Conservation (phyloP, 2,113 vertebrate species). For the Rutilus rutilus region DNA sequence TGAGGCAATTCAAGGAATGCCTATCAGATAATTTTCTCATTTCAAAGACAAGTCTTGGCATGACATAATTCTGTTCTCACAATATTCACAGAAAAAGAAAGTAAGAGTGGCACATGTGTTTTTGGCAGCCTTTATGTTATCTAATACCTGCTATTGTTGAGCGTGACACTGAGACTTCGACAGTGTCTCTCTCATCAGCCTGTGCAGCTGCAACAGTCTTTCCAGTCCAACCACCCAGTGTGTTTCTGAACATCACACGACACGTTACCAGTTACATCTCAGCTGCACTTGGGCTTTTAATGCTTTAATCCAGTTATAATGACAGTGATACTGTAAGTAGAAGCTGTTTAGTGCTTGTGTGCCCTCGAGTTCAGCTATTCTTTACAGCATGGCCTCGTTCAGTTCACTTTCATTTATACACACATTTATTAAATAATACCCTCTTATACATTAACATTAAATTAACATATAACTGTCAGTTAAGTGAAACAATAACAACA, state of each 20-base stretch:
- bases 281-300: not conserved
- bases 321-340: not conserved
- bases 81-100: not conserved
- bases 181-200: too few relatives aligned
- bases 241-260: not conserved
- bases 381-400: not conserved
- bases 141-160: slow-evolving; percentile 22
- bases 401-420: not conserved
- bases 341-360: not conserved
- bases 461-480: not conserved
- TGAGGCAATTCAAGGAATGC: not conserved
- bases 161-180: not conserved
- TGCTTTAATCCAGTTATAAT: not conserved
- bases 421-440: not conserved
- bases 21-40: not conserved
- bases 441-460: not conserved
- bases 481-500: not conserved
- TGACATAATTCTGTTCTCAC: not conserved
- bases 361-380: too few relatives aligned
- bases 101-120: not conserved
- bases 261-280: not conserved
- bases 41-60: not conserved
- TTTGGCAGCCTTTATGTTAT: slow-evolving; percentile 10
- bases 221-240: slow-evolving; percentile 3
- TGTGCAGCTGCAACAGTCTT: not conserved